Percentiles rank a stretch among this genome's conserved stretches.
Conservation (phyloP, 1,140 invertebrate species). For the Cylas formicarius region DNA sequence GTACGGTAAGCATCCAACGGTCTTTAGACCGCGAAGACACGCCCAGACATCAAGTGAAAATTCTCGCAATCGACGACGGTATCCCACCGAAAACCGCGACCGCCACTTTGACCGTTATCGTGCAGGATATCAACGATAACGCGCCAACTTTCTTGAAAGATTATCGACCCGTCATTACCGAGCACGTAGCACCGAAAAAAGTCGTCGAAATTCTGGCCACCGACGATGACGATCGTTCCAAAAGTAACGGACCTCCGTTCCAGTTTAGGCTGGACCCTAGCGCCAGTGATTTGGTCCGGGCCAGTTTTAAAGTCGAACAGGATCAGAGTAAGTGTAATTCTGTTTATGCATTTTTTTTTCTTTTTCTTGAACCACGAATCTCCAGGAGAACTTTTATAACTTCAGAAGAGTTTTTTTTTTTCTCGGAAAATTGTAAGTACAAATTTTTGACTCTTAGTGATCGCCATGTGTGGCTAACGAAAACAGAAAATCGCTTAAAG, state of each 20-base stretch:
- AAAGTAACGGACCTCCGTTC: slow-evolving; percentile 91
- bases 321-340: slow-evolving; percentile 70
- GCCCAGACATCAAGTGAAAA: slow-evolving; percentile 89
- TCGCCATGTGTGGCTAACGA: too few species aligned
- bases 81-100: slow-evolving; percentile 91
- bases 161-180: slow-evolving; percentile 80
- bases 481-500: too few species aligned
- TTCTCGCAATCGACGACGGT: slow-evolving; percentile 91
- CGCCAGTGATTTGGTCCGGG: slow-evolving; percentile 83
- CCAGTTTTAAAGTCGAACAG: slow-evolving; percentile 90
- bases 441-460: too few species aligned
- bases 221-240: slow-evolving; percentile 90
- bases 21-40: slow-evolving; percentile 84
- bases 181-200: slow-evolving; percentile 82
- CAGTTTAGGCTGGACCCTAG: slow-evolving; percentile 87
- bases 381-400: neutral
- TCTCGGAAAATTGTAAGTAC: too few species aligned
- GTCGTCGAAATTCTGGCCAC: slow-evolving; percentile 90
- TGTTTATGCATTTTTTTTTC: slow-evolving; percentile 6
- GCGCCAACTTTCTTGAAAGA: slow-evolving; percentile 85
- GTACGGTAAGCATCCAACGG: slow-evolving; percentile 86
- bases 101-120: slow-evolving; percentile 88
- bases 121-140: slow-evolving; percentile 95
- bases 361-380: slow-evolving; percentile 1
- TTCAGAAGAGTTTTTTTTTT: too few species aligned